phyloP scores from a whole-genome alignment of 2,113 vertebrate genomes.

The Arothron firmamentum region DNA sequence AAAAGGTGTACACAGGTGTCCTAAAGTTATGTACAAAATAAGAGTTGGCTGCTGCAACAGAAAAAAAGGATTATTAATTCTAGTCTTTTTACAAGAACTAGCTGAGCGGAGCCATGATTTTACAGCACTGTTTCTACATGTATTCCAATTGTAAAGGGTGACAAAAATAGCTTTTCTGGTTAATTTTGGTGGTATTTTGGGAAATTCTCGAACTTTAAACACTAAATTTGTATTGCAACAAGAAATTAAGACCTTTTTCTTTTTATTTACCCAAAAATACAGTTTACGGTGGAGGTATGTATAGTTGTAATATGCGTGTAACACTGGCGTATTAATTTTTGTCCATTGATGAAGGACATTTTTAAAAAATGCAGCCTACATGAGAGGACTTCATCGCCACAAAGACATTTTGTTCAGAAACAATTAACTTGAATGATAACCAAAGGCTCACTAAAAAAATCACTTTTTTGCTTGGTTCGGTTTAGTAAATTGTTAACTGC shows the following conservation, averaged over 20 bases:
- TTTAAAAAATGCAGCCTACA: slow-evolving; percentile 59
- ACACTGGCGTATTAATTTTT: slow-evolving; percentile 47
- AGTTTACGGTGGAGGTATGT: slow-evolving; percentile 31
- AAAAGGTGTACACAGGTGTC: slow-evolving; percentile 71
- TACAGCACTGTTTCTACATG: slow-evolving; percentile 26
- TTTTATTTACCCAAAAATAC: slow-evolving; percentile 1
- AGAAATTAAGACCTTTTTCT: slow-evolving; percentile 20
- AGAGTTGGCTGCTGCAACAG: slow-evolving; percentile 79
- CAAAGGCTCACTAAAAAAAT: slow-evolving; percentile 58
- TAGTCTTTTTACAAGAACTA: slow-evolving; percentile 46
- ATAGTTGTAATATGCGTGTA: slow-evolving; percentile 39
- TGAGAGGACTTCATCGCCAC: slow-evolving; percentile 59
- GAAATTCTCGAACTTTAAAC: slow-evolving; percentile 19
- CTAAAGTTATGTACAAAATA: slow-evolving; percentile 84
- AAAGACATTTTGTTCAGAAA: slow-evolving; percentile 53
- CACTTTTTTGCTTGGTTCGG: slow-evolving; percentile 36
- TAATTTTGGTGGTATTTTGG: slow-evolving; percentile 34
- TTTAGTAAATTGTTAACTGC: slow-evolving; percentile 43
- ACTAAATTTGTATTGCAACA: slow-evolving; percentile 40
- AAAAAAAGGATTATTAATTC: slow-evolving; percentile 37
- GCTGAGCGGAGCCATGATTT: slow-evolving; percentile 34
- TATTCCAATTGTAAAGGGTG: slow-evolving; percentile 42
- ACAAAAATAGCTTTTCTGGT: slow-evolving; percentile 42
- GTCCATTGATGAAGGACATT: slow-evolving; percentile 50
- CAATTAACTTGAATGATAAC: slow-evolving; percentile 47